These are phyloP conservation scores for Eristalinus aeneus DNA, from an alignment of 2,888 invertebrate genomes.

Conservation along the genomic window DNA sequence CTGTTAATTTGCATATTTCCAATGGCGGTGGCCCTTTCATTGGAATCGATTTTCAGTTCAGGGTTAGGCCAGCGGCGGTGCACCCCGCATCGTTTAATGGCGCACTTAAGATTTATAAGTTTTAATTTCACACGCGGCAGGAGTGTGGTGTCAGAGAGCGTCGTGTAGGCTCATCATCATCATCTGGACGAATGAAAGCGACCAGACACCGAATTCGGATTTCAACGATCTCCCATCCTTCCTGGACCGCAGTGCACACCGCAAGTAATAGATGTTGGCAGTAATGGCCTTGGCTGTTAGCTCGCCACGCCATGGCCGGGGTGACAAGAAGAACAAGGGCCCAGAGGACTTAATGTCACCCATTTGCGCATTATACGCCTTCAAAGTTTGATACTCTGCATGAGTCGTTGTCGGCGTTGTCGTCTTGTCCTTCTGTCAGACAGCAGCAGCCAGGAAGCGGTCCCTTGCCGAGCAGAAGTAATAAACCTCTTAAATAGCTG, in stretches of 20 bases:
- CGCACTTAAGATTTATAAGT: slow-evolving; percentile 67
- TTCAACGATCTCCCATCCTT: background rate
- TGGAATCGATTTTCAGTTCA: slow-evolving; percentile 36
- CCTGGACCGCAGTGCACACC: slow-evolving; percentile 9
- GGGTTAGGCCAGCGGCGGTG: slow-evolving; percentile 42
- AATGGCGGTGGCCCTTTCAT: slow-evolving; percentile 17
- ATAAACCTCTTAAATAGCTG: slow-evolving; percentile 66
- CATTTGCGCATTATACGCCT: slow-evolving; percentile 50
- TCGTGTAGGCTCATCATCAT: background rate
- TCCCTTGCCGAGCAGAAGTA: slow-evolving; percentile 55
- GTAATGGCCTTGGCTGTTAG: slow-evolving; percentile 56
- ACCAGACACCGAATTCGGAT: background rate
- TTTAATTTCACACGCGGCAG: slow-evolving; percentile 55
- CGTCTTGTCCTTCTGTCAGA: background rate
- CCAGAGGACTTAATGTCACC: slow-evolving; percentile 45
- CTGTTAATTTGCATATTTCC: slow-evolving; percentile 65
- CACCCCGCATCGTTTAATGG: slow-evolving; percentile 63
- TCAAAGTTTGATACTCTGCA: slow-evolving; percentile 19
- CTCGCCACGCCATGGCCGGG: background rate
- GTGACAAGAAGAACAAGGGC: background rate
- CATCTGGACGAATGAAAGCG: background rate
- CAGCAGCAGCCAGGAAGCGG: background rate
- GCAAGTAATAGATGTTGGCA: slow-evolving; percentile 69
- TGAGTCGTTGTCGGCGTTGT: background rate
- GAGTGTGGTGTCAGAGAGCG: slow-evolving; percentile 11